Evolutionary conservation across 1,140 invertebrate species (phyloP).

Genomic region (Drosophila lowei): DNA sequence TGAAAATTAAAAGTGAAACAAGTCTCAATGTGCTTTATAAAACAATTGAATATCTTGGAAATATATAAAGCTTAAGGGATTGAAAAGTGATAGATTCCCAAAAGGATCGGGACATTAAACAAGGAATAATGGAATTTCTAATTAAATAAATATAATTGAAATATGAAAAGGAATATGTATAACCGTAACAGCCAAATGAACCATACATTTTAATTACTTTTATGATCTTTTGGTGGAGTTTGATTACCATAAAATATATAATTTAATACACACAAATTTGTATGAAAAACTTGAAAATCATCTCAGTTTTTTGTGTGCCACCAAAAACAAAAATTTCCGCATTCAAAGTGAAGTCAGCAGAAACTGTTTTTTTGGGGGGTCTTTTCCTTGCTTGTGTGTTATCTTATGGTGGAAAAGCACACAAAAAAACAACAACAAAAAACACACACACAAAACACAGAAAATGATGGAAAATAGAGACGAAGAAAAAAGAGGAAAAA

Average conservation of each 20-base stretch:
- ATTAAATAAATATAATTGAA: too few species aligned
- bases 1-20: not conserved
- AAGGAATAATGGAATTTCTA: too few species aligned
- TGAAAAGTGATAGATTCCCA: too few species aligned
- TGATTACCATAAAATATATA: too few species aligned
- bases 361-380: not conserved
- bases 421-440: not conserved
- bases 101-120: too few species aligned
- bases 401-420: slow-evolving; percentile 8
- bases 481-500: slow-evolving; percentile 30
- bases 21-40: too few species aligned
- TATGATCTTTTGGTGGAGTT: too few species aligned
- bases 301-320: not conserved
- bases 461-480: slow-evolving; percentile 8
- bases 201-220: too few species aligned
- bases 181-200: too few species aligned
- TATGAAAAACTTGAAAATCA: slow-evolving; percentile 1
- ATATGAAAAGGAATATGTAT: too few species aligned
- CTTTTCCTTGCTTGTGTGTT: too few species aligned
- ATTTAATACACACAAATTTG: not conserved
- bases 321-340: slow-evolving; percentile 27
- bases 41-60: not conserved
- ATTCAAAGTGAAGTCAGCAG: slow-evolving; percentile 15
- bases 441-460: not conserved
- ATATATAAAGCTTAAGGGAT: too few species aligned